phyloP scores from a whole-genome alignment of 2,888 invertebrate species.

The Drosophila emarginata region DNA sequence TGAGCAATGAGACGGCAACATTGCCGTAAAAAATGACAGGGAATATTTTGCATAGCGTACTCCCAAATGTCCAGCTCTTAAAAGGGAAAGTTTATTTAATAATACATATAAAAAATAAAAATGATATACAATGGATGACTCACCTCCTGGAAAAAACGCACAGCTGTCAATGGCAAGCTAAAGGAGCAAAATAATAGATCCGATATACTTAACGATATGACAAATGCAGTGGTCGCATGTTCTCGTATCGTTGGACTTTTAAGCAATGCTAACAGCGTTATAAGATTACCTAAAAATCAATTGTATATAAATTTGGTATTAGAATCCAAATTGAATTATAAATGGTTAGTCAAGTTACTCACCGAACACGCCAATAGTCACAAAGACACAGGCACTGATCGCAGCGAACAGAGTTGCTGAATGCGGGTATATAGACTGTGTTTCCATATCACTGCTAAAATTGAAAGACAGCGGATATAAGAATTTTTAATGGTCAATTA shows the following conservation, averaged over 20 bases:
- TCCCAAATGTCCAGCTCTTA: conserved; percentile 89
- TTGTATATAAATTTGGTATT: background rate
- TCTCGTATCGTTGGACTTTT: conserved; percentile 90
- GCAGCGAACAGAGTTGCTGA: conserved; percentile 90
- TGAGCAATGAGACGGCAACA: conserved; percentile 92
- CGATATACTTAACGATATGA: conserved; percentile 92
- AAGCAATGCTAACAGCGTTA: conserved; percentile 90
- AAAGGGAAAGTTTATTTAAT: background rate
- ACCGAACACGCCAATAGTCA: conserved; percentile 91
- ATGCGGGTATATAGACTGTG: conserved; percentile 85
- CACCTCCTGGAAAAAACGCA: conserved; percentile 90
- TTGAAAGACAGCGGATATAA: background rate
- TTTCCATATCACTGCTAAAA: conserved; percentile 58
- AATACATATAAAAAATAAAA: no score
- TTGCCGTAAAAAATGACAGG: conserved; percentile 95
- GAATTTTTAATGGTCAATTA: no score
- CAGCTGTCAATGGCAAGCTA: conserved; percentile 92
- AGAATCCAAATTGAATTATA: background rate
- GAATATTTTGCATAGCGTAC: conserved; percentile 90
- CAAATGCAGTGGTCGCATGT: conserved; percentile 94
- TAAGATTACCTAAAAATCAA: conserved; percentile 87
- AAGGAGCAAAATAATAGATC: conserved; percentile 93
- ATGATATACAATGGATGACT: conserved; percentile 29
- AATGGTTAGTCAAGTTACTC: conserved; percentile 77
- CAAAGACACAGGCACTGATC: conserved; percentile 90